Evolutionary conservation across 2,888 invertebrate species (phyloP).

Genomic region (Spodoptera picta): DNA sequence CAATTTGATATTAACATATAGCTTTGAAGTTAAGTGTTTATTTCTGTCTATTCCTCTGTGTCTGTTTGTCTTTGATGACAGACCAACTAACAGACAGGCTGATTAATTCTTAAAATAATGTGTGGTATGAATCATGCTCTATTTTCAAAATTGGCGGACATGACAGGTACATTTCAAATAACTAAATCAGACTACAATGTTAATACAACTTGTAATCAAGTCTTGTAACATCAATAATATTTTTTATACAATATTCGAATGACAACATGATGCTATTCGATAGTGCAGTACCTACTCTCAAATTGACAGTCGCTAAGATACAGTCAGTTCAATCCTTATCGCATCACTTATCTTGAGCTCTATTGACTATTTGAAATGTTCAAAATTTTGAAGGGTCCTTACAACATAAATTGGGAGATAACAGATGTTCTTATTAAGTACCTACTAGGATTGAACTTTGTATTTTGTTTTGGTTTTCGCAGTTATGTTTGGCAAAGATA

Average conservation of each 20-base stretch:
- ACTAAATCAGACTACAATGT: not conserved
- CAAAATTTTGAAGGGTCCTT: slow-evolving; percentile 61
- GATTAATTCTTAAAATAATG: too few species aligned
- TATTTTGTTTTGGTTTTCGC: slow-evolving; percentile 12
- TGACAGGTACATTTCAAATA: not conserved
- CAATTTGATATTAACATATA: too few species aligned
- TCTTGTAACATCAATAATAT: slow-evolving; percentile 11
- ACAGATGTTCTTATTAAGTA: slow-evolving; percentile 40
- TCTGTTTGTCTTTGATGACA: too few species aligned
- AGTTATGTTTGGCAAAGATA: not conserved
- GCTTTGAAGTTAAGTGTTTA: too few species aligned
- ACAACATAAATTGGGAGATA: slow-evolving; percentile 57
- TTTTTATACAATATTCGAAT: slow-evolving; percentile 45
- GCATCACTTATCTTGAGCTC: slow-evolving; percentile 64
- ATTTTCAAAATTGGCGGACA: not conserved
- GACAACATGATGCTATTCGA: slow-evolving; percentile 59
- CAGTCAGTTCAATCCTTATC: slow-evolving; percentile 68
- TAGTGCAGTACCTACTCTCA: slow-evolving; percentile 56
- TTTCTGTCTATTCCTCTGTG: too few species aligned
- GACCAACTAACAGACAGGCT: too few species aligned
- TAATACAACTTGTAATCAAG: slow-evolving; percentile 25
- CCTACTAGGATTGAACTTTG: not conserved
- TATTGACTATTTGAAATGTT: slow-evolving; percentile 61
- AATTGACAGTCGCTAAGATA: slow-evolving; percentile 69
- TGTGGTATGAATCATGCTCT: too few species aligned